Percentiles rank a stretch among this genome's conserved stretches.
Conservation (phyloP, 2,797 vertebrate species). For the Centropyge bicolor region DNA sequence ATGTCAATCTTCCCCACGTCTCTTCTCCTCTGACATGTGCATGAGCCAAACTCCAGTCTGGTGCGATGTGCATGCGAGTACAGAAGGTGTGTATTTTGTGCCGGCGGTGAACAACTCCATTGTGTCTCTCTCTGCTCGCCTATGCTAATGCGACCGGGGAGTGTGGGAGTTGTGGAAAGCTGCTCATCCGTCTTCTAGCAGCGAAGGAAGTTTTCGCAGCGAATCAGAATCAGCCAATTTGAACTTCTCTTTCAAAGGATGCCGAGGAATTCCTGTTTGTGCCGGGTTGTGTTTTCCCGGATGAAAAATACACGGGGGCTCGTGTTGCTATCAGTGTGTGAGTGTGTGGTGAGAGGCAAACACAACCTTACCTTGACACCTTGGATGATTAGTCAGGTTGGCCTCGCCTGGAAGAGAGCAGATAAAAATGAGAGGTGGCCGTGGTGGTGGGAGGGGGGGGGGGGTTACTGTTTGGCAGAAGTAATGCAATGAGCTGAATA, state of each 20-base stretch:
- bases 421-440: constrained; percentile 59
- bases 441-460: background rate
- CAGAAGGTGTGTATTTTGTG: constrained; percentile 31
- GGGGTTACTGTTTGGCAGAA: background rate
- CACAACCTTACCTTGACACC: constrained; percentile 72
- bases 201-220: constrained; percentile 39
- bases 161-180: constrained; percentile 41
- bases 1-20: constrained; percentile 30
- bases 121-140: constrained; percentile 42
- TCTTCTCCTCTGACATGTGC: constrained; percentile 8
- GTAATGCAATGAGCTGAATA: constrained; percentile 45
- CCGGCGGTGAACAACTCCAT: constrained; percentile 49
- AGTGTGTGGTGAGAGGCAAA: constrained; percentile 42
- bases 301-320: constrained; percentile 39
- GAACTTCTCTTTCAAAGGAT: constrained; percentile 52
- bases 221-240: constrained; percentile 47
- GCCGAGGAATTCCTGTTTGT: constrained; percentile 51
- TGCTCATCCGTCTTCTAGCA: constrained; percentile 21
- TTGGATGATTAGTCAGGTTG: constrained; percentile 69
- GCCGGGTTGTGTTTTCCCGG: constrained; percentile 34
- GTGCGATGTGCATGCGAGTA: constrained; percentile 9
- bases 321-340: constrained; percentile 36
- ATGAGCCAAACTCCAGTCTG: constrained; percentile 48
- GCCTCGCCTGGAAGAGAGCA: constrained; percentile 72
- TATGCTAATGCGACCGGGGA: constrained; percentile 63